phyloP scores from a whole-genome alignment of 1,140 invertebrate species.

The silkworm (Bombyx mori) region ASM3026992v2 NC_085132.1:2916001-2916500 shows the following conservation, averaged over 20 bases:
- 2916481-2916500: neutral
- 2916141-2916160: slow-evolving; percentile 42
- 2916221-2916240: slow-evolving; percentile 28
- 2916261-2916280: slow-evolving; percentile 63
- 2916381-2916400: slow-evolving; percentile 64
- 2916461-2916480: slow-evolving; percentile 32
- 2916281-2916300: slow-evolving; percentile 55
- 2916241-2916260: slow-evolving; percentile 53
- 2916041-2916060: neutral
- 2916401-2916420: slow-evolving; percentile 65
- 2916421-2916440: slow-evolving; percentile 67
- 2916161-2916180: slow-evolving; percentile 58
- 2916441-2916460: slow-evolving; percentile 56
- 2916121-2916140: slow-evolving; percentile 51
- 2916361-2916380: slow-evolving; percentile 30
- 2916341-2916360: slow-evolving; percentile 59
- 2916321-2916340: slow-evolving; percentile 69
- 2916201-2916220: slow-evolving; percentile 35
- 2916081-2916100: neutral
- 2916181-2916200: slow-evolving; percentile 46
- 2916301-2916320: slow-evolving; percentile 67
- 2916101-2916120: slow-evolving; percentile 4
- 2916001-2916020: neutral
- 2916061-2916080: neutral
- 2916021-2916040: neutral